Conservation (phyloP, 2,888 invertebrate species). For the Euzetes globulus region DNA sequence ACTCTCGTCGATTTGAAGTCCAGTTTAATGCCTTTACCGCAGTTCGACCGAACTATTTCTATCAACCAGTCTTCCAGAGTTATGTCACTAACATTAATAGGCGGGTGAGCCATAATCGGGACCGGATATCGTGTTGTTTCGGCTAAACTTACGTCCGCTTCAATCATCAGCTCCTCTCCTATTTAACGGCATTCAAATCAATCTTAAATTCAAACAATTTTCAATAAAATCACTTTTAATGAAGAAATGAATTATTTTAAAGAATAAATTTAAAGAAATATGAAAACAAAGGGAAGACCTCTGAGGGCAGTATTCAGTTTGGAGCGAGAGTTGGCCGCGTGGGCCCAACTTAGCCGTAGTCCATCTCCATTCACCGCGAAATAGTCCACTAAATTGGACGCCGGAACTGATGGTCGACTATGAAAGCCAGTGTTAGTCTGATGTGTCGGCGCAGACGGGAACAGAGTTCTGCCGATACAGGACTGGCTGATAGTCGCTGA, state of each 20-base stretch:
- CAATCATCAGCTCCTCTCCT: slow-evolving; percentile 41
- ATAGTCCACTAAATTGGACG: slow-evolving; percentile 42
- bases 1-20: slow-evolving; percentile 48
- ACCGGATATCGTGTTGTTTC: slow-evolving; percentile 43
- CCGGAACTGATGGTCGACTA: slow-evolving; percentile 33
- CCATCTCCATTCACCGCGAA: slow-evolving; percentile 45
- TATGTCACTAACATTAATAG: slow-evolving; percentile 45
- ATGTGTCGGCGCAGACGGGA: slow-evolving; percentile 34
- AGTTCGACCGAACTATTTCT: slow-evolving; percentile 41
- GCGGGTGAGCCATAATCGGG: slow-evolving; percentile 48
- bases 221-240: no score
- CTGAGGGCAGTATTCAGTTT: slow-evolving; percentile 43
- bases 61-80: slow-evolving; percentile 47
- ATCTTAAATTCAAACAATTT: no score
- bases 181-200: neutral
- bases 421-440: slow-evolving; percentile 26
- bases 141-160: slow-evolving; percentile 42
- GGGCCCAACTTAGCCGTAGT: slow-evolving; percentile 45
- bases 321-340: slow-evolving; percentile 45
- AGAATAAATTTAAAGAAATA: neutral
- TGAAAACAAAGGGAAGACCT: slow-evolving; percentile 41
- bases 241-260: neutral
- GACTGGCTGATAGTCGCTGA: slow-evolving; percentile 37
- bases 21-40: slow-evolving; percentile 47
- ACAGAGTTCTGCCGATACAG: slow-evolving; percentile 37